A percentile compares a stretch with the other conserved stretches of the same genome.
Evolutionary conservation across 2,797 vertebrate genomes (phyloP).

Genomic region (Ptychadena robeensis): DNA sequence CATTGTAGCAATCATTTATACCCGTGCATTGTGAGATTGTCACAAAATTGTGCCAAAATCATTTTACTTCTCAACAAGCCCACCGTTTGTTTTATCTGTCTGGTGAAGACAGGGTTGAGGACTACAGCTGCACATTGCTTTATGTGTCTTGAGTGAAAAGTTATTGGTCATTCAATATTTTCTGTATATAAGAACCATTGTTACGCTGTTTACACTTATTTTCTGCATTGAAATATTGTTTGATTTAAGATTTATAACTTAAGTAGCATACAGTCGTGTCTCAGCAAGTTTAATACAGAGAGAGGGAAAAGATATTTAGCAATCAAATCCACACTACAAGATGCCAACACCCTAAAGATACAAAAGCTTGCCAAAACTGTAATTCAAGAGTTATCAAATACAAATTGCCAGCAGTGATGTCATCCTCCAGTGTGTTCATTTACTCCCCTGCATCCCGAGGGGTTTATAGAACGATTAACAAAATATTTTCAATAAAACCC

Average conservation of each 20-base stretch:
- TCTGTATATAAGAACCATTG: constrained; percentile 2
- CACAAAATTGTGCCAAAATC: too few species aligned
- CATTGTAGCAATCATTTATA: too few species aligned
- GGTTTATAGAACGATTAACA: constrained; percentile 27
- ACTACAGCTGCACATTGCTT: neutral
- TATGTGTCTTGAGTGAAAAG: neutral
- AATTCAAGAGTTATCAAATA: constrained; percentile 49
- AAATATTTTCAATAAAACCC: constrained; percentile 20
- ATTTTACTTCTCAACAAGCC: too few species aligned
- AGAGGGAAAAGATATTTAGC: constrained; percentile 49
- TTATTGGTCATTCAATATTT: neutral
- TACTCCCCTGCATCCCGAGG: constrained; percentile 20
- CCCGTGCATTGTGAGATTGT: too few species aligned
- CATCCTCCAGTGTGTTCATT: constrained; percentile 28
- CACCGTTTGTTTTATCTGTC: too few species aligned
- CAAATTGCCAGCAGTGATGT: constrained; percentile 53
- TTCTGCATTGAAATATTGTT: constrained; percentile 28
- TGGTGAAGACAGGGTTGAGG: neutral
- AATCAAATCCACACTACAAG: constrained; percentile 41
- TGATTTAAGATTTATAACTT: constrained; percentile 33
- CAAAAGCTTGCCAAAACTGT: constrained; percentile 42
- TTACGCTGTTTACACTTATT: constrained; percentile 1
- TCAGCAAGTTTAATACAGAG: constrained; percentile 48
- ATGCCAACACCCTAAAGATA: constrained; percentile 56
- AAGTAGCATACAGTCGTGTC: constrained; percentile 51